Evolutionary conservation across 1,140 invertebrate genomes (phyloP), one percentile per base, ranked within the genome.

Genomic region (Antheraea pernyi): DNA sequence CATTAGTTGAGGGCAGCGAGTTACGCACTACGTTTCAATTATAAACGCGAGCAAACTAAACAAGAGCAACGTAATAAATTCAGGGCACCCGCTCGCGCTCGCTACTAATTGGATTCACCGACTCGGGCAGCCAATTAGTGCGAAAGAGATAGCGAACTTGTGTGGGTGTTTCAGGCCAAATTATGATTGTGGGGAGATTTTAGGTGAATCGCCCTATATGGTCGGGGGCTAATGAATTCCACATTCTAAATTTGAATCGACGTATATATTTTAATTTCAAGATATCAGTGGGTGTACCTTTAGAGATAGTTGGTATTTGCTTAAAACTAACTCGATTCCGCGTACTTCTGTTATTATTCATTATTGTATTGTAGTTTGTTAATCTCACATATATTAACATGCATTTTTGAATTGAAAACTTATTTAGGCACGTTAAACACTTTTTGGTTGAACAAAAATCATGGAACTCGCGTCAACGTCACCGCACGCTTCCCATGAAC

Each of bases 41-140:
- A 83, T 79, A 84, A 80, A 76, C 66, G 70, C 73, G 71, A 76
- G 75, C 77, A 78, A 81, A 81, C 78, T 84, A 80, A 87, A 83
- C 79, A 81, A 84, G 76, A 79, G 73, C 78, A 75, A 70, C 74
- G 80, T 84, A 85, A 87, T 87, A 87, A 87, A 85, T 87, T 85
- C 80, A 84, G 77, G 76, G 72, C 73, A 78, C 75, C 78, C 75
- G 74, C 67, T 79, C 77, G 72, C 76, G 79, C 76, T 70, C 75
- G n/a, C 71, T 75, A 75, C 81, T 87, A 87, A 87, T 87, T 87
- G 85, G 85, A 87, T 85, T 85, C 78, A 73, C 71, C 75, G 84
- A 74, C 76, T 74, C 74, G 75, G 71, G 75, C 74, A 79, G 73
- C 74, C 83, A 81, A 82, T 84, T 84, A 84, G 76, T 70, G 79